Conservation (phyloP, 2,888 invertebrate species). For the Hyposoter dolosus region DNA sequence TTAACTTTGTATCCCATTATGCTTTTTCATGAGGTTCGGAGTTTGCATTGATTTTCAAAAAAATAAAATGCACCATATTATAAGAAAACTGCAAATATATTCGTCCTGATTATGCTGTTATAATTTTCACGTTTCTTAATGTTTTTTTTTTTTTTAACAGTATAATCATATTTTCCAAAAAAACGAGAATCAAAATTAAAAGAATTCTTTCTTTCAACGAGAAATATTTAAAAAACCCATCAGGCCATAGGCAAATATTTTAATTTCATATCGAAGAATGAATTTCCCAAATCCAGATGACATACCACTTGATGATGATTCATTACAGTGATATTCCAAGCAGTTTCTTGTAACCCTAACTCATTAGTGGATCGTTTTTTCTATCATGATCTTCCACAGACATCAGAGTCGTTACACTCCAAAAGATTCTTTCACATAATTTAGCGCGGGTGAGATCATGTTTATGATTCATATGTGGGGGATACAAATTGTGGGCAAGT, state of each 20-base stretch:
- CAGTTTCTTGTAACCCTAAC: constrained; percentile 1
- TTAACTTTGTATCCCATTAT: not conserved
- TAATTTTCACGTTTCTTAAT: no score
- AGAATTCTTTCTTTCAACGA: not conserved
- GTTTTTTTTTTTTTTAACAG: not conserved
- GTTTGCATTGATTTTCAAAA: not conserved
- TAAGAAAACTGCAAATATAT: no score
- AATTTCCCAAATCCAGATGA: not conserved
- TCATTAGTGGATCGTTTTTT: not conserved
- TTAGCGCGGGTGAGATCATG: not conserved
- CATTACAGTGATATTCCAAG: not conserved
- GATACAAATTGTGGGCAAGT: constrained; percentile 3
- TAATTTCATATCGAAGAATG: not conserved
- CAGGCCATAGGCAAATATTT: not conserved
- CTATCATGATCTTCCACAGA: constrained; percentile 1
- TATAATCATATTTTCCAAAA: not conserved
- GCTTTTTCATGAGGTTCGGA: not conserved
- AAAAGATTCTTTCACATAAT: constrained; percentile 2
- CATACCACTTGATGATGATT: not conserved
- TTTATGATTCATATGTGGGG: constrained; percentile 18
- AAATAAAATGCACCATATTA: not conserved
- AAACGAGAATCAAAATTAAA: not conserved
- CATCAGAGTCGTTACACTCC: constrained; percentile 15
- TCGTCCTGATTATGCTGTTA: no score
- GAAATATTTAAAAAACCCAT: not conserved